phyloP scores from a whole-genome alignment of 2,888 invertebrate genomes.

The Eudemis profundana region DNA sequence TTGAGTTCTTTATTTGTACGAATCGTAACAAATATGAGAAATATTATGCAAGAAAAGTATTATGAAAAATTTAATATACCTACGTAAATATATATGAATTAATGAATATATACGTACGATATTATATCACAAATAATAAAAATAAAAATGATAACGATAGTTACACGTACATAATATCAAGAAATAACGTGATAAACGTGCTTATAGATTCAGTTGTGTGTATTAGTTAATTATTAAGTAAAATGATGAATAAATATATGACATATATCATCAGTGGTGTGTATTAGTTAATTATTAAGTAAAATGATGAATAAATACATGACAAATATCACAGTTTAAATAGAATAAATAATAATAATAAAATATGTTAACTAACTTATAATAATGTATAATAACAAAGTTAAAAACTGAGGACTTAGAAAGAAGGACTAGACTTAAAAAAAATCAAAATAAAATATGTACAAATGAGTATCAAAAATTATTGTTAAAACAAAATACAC shows the following conservation, averaged over 20 bases:
- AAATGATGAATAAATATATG: neutral
- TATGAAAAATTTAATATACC: slow-evolving; percentile 32
- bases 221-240: neutral
- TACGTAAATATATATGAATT: neutral
- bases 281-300: slow-evolving; percentile 10
- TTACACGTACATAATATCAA: slow-evolving; percentile 29
- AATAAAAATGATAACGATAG: slow-evolving; percentile 46
- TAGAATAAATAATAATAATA: slow-evolving; percentile 49
- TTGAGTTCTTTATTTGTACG: slow-evolving; percentile 82
- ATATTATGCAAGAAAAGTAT: slow-evolving; percentile 40
- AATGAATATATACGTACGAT: slow-evolving; percentile 38
- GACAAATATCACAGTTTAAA: slow-evolving; percentile 45
- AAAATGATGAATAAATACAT: slow-evolving; percentile 23
- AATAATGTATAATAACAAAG: slow-evolving; percentile 42
- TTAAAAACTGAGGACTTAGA: slow-evolving; percentile 62
- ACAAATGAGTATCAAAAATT: slow-evolving; percentile 48
- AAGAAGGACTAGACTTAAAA: slow-evolving; percentile 69
- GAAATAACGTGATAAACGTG: slow-evolving; percentile 46
- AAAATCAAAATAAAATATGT: slow-evolving; percentile 53
- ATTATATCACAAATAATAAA: slow-evolving; percentile 45
- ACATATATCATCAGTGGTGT: neutral
- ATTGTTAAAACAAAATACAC: slow-evolving; percentile 74
- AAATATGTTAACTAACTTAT: slow-evolving; percentile 36
- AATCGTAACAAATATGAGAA: slow-evolving; percentile 54
- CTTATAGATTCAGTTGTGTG: no score